A percentile compares a stretch with the other conserved stretches of the same genome.
These are phyloP conservation scores for Scaptomyza pallida DNA, from an alignment of 1,140 invertebrate genomes.

Conservation along the genomic window DNA sequence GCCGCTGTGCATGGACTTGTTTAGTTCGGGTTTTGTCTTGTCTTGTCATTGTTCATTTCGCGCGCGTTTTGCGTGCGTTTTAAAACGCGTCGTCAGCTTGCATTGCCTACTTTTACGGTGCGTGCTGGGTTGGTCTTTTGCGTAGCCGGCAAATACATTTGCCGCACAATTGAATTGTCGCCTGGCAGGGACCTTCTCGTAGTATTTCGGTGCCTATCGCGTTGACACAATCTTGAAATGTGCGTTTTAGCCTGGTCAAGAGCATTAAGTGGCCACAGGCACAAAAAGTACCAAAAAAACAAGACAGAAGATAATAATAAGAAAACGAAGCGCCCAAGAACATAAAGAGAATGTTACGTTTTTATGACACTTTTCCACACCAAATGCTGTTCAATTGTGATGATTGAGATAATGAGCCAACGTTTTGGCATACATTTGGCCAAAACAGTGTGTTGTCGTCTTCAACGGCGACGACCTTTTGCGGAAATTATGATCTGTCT, in stretches of 20 bases:
- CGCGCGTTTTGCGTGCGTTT: conserved; percentile 46
- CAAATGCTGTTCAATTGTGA: conserved; percentile 75
- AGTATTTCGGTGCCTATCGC: conserved; percentile 47
- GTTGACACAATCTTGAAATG: conserved; percentile 72
- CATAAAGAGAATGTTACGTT: conserved; percentile 45
- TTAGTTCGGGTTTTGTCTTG: conserved; percentile 48
- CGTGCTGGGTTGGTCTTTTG: conserved; percentile 5
- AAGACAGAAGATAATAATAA: conserved; percentile 10
- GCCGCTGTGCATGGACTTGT: conserved; percentile 59
- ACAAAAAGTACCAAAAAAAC: conserved; percentile 19
- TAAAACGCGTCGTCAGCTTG: conserved; percentile 40
- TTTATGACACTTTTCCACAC: conserved; percentile 72
- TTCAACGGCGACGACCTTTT: conserved; percentile 55
- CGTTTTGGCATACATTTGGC: conserved; percentile 53
- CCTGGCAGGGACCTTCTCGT: conserved; percentile 19
- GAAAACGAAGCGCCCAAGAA: conserved; percentile 26
- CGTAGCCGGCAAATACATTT: conserved; percentile 19
- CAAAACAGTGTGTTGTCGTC: conserved; percentile 24
- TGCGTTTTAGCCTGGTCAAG: conserved; percentile 56
- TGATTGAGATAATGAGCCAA: conserved; percentile 78
- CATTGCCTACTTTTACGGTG: conserved; percentile 43
- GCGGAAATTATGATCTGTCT: conserved; percentile 75
- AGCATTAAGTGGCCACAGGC: conserved; percentile 57
- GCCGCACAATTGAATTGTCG: conserved; percentile 62
- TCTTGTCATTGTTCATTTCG: conserved; percentile 24